Evolutionary conservation across 1,140 invertebrate genomes (phyloP), one percentile per base, ranked within the genome.

Genomic region (Drosophila nikananu): DNA sequence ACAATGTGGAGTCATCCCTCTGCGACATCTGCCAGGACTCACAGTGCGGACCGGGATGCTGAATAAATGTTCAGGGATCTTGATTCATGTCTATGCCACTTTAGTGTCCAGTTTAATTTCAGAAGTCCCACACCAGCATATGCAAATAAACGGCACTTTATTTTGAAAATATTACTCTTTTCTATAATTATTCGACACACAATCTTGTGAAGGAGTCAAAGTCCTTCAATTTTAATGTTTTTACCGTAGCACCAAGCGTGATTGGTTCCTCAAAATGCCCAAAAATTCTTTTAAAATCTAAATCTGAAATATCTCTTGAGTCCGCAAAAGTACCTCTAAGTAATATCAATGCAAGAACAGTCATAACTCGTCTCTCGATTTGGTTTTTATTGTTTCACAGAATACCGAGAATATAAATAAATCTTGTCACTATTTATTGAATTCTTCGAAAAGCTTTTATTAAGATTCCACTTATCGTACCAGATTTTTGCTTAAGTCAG

Each of bases 21-120:
- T 97, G 96, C 92, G 96, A 97, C 89, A 95, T 97, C 74, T 97
- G 97, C 71, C 95, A 97, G 73, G 95, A 94, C 6, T 94, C 95
- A 42, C 95, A 97, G 58, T 96, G 96, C 72, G 94, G 52, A 41
- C 17, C 12, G 3, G 35, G 17, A 52, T 66, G 48, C 37, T 32
- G 5, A 35, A 51, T 13, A 8, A 10, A 13, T 12, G 5, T 30
- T 52, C 10, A 12, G 7, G 2, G 49, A 30, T n/a, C 25, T 30
- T 19, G 12, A 19, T 19, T 30, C 1, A 3, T 23, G 1, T 48
- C 15, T 6, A 10, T 25, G 13, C 15, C 15, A 27, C 9, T 3
- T 51, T 25, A 15, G 8, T 17, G 12, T 49, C 8, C 17, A 51
- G n/a, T 5, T n/a, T 0, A 21, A 15, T 21, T 35, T 19, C 0